Base-by-base conservation (phyloP, 1,140 invertebrate genomes). In the Eriocheir sinensis region DNA sequence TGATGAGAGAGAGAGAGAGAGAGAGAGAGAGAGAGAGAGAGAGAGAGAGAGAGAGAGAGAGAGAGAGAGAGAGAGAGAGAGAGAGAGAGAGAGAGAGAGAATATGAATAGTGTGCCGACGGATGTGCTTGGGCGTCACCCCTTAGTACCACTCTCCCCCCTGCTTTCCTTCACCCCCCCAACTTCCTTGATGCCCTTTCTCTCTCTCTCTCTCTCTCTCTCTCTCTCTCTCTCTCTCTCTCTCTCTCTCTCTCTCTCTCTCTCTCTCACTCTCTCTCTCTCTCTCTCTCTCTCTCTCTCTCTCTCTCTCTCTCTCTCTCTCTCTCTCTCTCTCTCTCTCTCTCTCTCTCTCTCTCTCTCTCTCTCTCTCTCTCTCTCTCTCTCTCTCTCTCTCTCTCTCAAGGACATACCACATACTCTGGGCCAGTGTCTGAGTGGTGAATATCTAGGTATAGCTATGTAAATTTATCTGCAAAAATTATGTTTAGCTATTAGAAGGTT, bases 31-130 rank as follows among this genome's bases (percentile, higher is more conserved):
- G 91, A 80, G 91, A 81, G 91, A 92, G 91, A 92, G 91, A 92
- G 91, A 92, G 72, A 92, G 91, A 92, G 53, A 92, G 91, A 80
- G 79, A 92, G 91, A 92, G 91, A 92, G 91, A 92, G 91, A 92
- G 91, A 92, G 79, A 92, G 60, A 92, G 79, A 92, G 85, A 89
- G 83, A 38, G 85, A 93, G 48, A 88, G 92, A 88, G 83, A 88
- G 83, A 72, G 92, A 72, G 81, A 88, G 34, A 27, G 72, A 12
- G 41, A 12, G 32, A 27, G 27, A 86, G 21, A 6, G n/a, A 85
- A 85, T 40, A 86, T 3, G 21, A n/a, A 80, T 9, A 80, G 17
- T 48, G 89, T 32, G 32, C 41, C 8, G 81, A 30, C 91, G 91
- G 91, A 92, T 85, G 80, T 85, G 80, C 83, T 30, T 53, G 89